A percentile compares a stretch with the other conserved stretches of the same genome.
phyloP scores from a whole-genome alignment of 1,140 invertebrate genomes.

The Rhagoletis zephyria region DNA sequence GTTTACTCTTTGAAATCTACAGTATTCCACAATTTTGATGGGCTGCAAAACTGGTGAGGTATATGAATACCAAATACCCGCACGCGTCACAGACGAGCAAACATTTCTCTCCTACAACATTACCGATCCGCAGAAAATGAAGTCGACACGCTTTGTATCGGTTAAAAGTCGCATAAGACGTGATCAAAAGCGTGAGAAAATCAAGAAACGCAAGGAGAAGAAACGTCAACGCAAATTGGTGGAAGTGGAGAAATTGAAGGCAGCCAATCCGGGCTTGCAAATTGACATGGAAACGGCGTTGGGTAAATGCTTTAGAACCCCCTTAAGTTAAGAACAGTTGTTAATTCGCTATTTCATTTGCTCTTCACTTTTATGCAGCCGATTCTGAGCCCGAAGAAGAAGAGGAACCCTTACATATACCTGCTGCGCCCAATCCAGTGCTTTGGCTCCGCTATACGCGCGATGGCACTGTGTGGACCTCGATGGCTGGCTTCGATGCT shows the following conservation, averaged over 20 bases:
- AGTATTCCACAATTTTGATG: constrained; percentile 74
- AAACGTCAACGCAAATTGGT: constrained; percentile 75
- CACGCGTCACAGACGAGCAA: constrained; percentile 72
- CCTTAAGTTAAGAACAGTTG: background rate
- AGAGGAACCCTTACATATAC: constrained; percentile 77
- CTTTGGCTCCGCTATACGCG: constrained; percentile 75
- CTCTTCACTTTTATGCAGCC: constrained; percentile 63
- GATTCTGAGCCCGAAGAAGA: constrained; percentile 75
- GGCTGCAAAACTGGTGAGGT: constrained; percentile 76
- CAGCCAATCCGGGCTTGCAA: constrained; percentile 76
- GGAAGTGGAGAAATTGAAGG: constrained; percentile 75
- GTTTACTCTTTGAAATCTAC: constrained; percentile 12
- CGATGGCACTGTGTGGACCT: constrained; percentile 76
- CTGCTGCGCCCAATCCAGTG: constrained; percentile 76
- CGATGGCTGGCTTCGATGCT: constrained; percentile 81
- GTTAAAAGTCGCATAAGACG: constrained; percentile 77
- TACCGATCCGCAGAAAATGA: constrained; percentile 67
- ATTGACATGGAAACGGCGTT: constrained; percentile 77
- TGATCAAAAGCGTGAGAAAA: constrained; percentile 71
- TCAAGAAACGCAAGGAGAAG: constrained; percentile 74
- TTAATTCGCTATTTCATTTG: background rate
- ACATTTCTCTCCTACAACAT: constrained; percentile 74
- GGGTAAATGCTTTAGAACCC: constrained; percentile 64
- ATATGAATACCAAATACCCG: constrained; percentile 75
- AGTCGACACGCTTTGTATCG: constrained; percentile 75